phyloP scores from a whole-genome alignment of 1,140 invertebrate genomes.

The Venturia canescens region DNA sequence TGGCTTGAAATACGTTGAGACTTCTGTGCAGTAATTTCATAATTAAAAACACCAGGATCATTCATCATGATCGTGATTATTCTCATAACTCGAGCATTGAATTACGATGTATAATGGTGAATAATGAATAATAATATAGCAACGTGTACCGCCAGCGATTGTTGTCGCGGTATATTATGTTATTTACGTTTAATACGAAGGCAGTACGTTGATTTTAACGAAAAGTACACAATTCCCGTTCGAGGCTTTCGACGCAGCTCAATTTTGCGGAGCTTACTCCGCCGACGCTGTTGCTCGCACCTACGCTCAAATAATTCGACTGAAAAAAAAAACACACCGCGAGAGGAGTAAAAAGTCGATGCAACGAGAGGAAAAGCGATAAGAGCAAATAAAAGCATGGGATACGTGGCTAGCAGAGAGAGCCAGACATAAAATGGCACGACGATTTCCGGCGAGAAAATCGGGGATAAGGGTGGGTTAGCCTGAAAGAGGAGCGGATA shows the following conservation, averaged over 20 bases:
- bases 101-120: no score
- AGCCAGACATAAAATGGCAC: background rate
- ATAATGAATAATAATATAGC: background rate
- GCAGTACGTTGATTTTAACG: conserved; percentile 50
- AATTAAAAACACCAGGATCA: no score
- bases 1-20: no score
- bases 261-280: background rate
- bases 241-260: conserved; percentile 1
- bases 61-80: no score
- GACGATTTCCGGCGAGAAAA: background rate
- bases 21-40: no score
- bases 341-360: conserved; percentile 1
- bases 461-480: no score
- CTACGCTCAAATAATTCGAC: background rate
- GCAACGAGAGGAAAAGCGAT: background rate
- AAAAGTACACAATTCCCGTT: conserved; percentile 61
- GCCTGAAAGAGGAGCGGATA: no score
- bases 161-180: conserved; percentile 55
- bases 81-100: no score
- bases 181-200: conserved; percentile 64
- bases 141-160: background rate
- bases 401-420: background rate
- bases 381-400: background rate
- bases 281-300: background rate
- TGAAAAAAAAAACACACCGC: background rate